A percentile compares a stretch with the other conserved stretches of the same genome.
phyloP scores from a whole-genome alignment of 2,888 invertebrate genomes.

The Pseudococcus viburni region DNA sequence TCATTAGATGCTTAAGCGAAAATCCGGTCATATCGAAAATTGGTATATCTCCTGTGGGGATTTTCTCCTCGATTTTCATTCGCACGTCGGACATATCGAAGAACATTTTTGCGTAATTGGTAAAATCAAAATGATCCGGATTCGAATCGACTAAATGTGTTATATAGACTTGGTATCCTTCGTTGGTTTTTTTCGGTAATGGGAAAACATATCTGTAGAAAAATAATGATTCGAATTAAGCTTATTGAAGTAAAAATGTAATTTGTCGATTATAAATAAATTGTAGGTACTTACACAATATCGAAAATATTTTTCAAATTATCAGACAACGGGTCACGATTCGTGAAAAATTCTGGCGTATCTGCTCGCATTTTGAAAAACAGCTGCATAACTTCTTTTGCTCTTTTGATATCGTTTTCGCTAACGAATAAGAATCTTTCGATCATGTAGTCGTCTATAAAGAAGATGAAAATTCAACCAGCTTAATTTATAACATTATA shows the following conservation, averaged over 20 bases:
- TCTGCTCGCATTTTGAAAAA: conserved; percentile 77
- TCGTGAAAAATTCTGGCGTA: conserved; percentile 77
- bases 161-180: conserved; percentile 79
- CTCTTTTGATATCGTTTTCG: conserved; percentile 75
- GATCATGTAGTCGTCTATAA: conserved; percentile 75
- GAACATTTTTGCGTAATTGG: conserved; percentile 79
- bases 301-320: conserved; percentile 75
- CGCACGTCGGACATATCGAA: conserved; percentile 82
- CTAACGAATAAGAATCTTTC: conserved; percentile 76
- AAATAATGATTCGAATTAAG: no score
- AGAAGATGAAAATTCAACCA: no score
- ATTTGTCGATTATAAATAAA: no score
- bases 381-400: conserved; percentile 75
- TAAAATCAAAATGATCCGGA: conserved; percentile 78
- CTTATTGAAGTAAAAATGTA: no score
- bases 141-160: conserved; percentile 78
- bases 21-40: conserved; percentile 81
- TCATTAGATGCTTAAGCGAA: conserved; percentile 77
- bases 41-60: conserved; percentile 80
- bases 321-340: conserved; percentile 75
- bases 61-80: conserved; percentile 75
- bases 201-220: conserved; percentile 71
- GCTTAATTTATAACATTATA: no score
- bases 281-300: conserved; percentile 73
- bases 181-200: conserved; percentile 78